phyloP scores from a whole-genome alignment of 1,140 invertebrate species.

The Cotesia vestalis region DNA sequence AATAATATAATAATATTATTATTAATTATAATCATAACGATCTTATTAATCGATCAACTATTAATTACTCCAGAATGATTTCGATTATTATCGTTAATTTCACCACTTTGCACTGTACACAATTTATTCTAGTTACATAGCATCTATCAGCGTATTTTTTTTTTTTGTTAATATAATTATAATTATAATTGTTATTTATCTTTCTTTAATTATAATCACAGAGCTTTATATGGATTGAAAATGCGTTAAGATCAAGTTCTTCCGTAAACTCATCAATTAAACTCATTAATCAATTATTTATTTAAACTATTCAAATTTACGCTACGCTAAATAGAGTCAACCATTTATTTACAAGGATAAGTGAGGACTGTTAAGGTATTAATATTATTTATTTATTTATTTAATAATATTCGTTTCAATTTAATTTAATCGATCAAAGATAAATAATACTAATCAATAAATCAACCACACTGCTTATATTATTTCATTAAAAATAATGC shows the following conservation, averaged over 20 bases:
- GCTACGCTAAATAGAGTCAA: neutral
- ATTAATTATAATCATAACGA: neutral
- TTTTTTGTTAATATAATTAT: neutral
- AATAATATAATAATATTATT: neutral
- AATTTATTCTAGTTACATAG: constrained; percentile 42
- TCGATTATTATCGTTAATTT: neutral
- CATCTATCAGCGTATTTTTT: constrained; percentile 34
- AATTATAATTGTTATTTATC: constrained; percentile 22
- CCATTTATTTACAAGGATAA: constrained; percentile 10
- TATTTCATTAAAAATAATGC: too few species aligned
- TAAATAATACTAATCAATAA: too few species aligned
- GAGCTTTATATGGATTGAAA: constrained; percentile 44
- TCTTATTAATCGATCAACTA: neutral
- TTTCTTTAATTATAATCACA: constrained; percentile 39
- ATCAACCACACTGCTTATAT: too few species aligned
- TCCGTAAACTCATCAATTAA: constrained; percentile 5
- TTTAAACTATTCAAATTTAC: neutral
- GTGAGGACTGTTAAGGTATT: neutral
- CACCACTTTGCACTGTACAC: constrained; percentile 40
- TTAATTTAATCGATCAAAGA: too few species aligned
- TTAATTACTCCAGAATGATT: neutral
- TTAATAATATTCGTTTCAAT: too few species aligned
- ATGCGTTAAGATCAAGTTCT: constrained; percentile 37
- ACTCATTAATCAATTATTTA: neutral
- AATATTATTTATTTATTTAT: too few species aligned